A percentile compares a stretch with the other conserved stretches of the same genome.
Evolutionary conservation across 2,888 invertebrate species (phyloP).

Genomic region (Acanthosepion lycidas): DNA sequence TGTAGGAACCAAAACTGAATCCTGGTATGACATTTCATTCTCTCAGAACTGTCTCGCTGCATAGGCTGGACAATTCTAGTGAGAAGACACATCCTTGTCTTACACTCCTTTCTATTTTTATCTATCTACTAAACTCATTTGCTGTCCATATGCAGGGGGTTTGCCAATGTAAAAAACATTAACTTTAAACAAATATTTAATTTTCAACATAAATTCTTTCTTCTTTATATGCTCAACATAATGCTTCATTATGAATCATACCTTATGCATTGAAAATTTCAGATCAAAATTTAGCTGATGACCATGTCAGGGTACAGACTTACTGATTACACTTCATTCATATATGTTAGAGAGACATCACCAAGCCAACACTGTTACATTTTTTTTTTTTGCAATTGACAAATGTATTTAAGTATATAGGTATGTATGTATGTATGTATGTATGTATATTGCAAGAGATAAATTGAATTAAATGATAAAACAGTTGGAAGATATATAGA

Average conservation of each 20-base stretch:
- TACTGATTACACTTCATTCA: neutral
- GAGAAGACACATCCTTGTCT: too few species aligned
- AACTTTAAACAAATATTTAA: neutral
- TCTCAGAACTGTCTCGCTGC: too few species aligned
- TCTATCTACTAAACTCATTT: too few species aligned
- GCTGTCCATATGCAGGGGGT: too few species aligned
- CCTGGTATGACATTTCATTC: too few species aligned
- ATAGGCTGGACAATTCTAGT: too few species aligned
- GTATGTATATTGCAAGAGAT: neutral
- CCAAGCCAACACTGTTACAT: neutral
- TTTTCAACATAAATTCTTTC: neutral
- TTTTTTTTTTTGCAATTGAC: neutral
- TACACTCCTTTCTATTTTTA: too few species aligned
- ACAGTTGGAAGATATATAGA: neutral
- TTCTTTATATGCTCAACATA: neutral
- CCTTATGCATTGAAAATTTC: too few species aligned
- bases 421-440: neutral
- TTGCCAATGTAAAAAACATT: neutral
- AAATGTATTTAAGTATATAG: neutral
- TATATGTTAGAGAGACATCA: neutral
- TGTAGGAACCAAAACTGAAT: too few species aligned
- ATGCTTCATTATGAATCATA: neutral
- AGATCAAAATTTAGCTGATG: too few species aligned
- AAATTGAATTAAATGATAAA: neutral
- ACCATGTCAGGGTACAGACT: too few species aligned